Percentiles rank a stretch among this genome's conserved stretches.
These are phyloP conservation scores for Cryptotermes secundus DNA, from an alignment of 1,140 invertebrate genomes.

Conservation along the genomic window DNA sequence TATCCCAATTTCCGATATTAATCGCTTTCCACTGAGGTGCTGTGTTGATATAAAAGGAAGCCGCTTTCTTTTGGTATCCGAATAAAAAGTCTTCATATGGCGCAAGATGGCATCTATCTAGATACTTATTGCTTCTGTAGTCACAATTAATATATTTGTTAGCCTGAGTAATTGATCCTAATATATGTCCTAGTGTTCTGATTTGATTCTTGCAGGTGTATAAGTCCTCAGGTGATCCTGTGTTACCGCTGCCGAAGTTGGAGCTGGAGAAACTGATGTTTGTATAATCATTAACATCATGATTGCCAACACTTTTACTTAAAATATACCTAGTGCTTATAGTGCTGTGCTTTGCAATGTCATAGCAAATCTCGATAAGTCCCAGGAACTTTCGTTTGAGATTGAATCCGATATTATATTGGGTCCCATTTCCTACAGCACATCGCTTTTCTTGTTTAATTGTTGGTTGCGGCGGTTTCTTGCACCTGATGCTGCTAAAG, in stretches of 20 bases:
- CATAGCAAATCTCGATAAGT: slow-evolving; percentile 39
- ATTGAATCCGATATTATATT: slow-evolving; percentile 38
- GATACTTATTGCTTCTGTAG: slow-evolving; percentile 33
- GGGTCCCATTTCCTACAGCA: neutral
- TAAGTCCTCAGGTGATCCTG: slow-evolving; percentile 26
- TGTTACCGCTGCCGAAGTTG: slow-evolving; percentile 39
- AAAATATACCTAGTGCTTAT: slow-evolving; percentile 35
- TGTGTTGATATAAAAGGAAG: slow-evolving; percentile 65
- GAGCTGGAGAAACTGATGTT: slow-evolving; percentile 37
- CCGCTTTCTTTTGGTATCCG: slow-evolving; percentile 60
- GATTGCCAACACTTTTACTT: slow-evolving; percentile 24
- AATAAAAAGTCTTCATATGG: slow-evolving; percentile 66
- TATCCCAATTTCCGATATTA: slow-evolving; percentile 64
- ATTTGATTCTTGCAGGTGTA: slow-evolving; percentile 39
- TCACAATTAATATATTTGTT: slow-evolving; percentile 43
- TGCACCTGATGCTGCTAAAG: neutral
- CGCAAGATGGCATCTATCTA: slow-evolving; percentile 60
- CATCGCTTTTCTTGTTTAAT: slow-evolving; percentile 35
- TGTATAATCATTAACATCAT: slow-evolving; percentile 31
- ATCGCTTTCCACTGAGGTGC: slow-evolving; percentile 66
- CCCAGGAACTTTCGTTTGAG: slow-evolving; percentile 31
- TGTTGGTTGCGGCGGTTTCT: neutral
- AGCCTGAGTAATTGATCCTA: slow-evolving; percentile 43
- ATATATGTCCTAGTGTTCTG: slow-evolving; percentile 36
- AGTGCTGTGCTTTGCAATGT: slow-evolving; percentile 33